A percentile compares a stretch with the other conserved stretches of the same genome.
phyloP scores from a whole-genome alignment of 2,797 vertebrate species.

The Crax fasciolata region DNA sequence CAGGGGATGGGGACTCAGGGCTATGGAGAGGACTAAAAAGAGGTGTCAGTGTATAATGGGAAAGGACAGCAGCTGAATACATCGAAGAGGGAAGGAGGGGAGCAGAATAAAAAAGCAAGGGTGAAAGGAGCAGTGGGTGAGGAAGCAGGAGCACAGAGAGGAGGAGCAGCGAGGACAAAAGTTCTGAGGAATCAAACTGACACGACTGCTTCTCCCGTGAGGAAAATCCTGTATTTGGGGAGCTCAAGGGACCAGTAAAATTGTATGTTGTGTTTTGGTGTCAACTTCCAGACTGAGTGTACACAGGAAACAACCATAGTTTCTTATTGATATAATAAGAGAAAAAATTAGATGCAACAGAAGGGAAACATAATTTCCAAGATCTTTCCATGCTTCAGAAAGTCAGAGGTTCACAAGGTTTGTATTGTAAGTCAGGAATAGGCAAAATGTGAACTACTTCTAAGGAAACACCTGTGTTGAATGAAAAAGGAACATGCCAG shows the following conservation, averaged over 20 bases:
- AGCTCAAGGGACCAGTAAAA: background rate
- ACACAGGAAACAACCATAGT: background rate
- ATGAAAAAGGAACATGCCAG: slow-evolving; percentile 37
- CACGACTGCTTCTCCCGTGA: background rate
- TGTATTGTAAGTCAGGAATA: slow-evolving; percentile 13
- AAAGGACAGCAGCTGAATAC: background rate
- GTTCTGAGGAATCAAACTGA: background rate
- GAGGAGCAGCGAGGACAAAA: background rate
- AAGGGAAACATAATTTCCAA: background rate
- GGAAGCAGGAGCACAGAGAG: background rate
- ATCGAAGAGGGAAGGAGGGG: background rate
- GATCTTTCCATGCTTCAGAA: background rate
- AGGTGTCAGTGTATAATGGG: background rate
- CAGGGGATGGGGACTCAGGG: background rate
- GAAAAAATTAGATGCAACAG: background rate
- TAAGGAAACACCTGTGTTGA: slow-evolving; percentile 75
- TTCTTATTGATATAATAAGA: background rate
- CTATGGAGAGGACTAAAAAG: background rate
- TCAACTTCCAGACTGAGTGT: background rate
- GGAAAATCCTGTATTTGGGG: background rate
- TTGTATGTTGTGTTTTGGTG: background rate
- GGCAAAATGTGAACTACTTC: background rate
- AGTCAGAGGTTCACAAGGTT: background rate
- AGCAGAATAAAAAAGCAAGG: background rate
- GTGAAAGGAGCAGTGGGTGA: background rate